These are phyloP conservation scores for Drosophila cracens DNA, from an alignment of 2,888 invertebrate species.

Conservation along the genomic window DNA sequence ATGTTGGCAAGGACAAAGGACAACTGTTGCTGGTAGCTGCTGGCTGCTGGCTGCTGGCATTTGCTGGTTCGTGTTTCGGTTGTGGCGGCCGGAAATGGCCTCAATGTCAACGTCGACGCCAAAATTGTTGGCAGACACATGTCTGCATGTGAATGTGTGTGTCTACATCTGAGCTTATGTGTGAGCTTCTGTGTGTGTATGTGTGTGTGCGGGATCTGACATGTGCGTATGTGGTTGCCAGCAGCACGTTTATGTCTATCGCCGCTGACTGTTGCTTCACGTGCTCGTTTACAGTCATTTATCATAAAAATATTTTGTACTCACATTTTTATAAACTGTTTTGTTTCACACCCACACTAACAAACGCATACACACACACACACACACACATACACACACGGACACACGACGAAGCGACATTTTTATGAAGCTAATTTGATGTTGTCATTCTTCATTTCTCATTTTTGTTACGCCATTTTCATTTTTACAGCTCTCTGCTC, in stretches of 20 bases:
- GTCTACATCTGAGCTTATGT: slow-evolving; percentile 2
- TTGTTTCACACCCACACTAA: slow-evolving; percentile 66
- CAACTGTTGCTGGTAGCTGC: slow-evolving; percentile 55
- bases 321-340: slow-evolving; percentile 77
- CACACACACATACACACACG: slow-evolving; percentile 7
- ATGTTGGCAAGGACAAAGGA: slow-evolving; percentile 66
- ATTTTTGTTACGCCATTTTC: slow-evolving; percentile 75
- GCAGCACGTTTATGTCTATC: slow-evolving; percentile 74
- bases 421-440: slow-evolving; percentile 80
- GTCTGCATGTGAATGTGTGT: slow-evolving; percentile 26
- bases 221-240: slow-evolving; percentile 77
- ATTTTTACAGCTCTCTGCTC: slow-evolving; percentile 56
- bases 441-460: slow-evolving; percentile 78
- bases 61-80: slow-evolving; percentile 60
- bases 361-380: slow-evolving; percentile 7
- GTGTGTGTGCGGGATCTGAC: slow-evolving; percentile 44
- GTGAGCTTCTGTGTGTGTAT: slow-evolving; percentile 15
- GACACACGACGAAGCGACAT: slow-evolving; percentile 54
- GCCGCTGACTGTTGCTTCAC: slow-evolving; percentile 67
- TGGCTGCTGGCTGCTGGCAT: slow-evolving; percentile 22
- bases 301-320: slow-evolving; percentile 79
- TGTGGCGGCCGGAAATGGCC: slow-evolving; percentile 77
- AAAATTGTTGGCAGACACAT: slow-evolving; percentile 66
- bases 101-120: slow-evolving; percentile 77
- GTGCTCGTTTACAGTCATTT: slow-evolving; percentile 79